Evolutionary conservation across 2,113 vertebrate genomes (phyloP).

Genomic region (Atractosteus spatula): DNA sequence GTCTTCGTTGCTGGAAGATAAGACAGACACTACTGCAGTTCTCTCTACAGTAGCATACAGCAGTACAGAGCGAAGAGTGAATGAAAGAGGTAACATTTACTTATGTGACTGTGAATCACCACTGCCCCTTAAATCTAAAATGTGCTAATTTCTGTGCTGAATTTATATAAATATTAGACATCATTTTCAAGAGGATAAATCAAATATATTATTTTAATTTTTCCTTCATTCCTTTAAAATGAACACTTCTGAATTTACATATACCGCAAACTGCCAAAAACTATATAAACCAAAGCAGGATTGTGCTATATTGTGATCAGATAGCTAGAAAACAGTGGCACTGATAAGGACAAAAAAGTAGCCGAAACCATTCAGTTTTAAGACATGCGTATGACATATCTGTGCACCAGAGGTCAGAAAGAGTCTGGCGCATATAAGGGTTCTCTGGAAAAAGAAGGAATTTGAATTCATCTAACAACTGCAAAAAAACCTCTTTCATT

Average conservation of each 20-base stretch:
- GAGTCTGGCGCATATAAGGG: constrained; percentile 52
- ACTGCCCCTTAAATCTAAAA: constrained; percentile 1
- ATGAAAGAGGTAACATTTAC: neutral
- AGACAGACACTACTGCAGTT: constrained; percentile 1
- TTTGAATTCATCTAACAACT: constrained; percentile 52
- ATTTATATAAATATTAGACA: constrained; percentile 33
- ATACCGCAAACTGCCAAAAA: constrained; percentile 77
- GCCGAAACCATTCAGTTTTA: constrained; percentile 54
- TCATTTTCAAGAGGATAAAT: constrained; percentile 23
- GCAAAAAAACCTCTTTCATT: constrained; percentile 52
- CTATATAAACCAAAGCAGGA: constrained; percentile 78
- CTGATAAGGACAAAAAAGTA: constrained; percentile 54
- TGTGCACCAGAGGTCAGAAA: constrained; percentile 54
- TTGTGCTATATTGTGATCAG: constrained; percentile 78
- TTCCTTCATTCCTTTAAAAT: constrained; percentile 72
- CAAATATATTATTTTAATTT: constrained; percentile 74
- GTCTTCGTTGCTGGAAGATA: neutral
- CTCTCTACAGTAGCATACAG: neutral
- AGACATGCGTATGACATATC: constrained; percentile 72
- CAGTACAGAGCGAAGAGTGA: neutral
- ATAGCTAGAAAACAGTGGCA: constrained; percentile 76
- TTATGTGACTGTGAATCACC: neutral
- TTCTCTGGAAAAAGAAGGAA: constrained; percentile 59
- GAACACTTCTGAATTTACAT: constrained; percentile 76
- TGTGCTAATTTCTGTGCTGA: constrained; percentile 36